These are phyloP conservation scores for Thymelicus sylvestris DNA, from an alignment of 2,888 invertebrate genomes.

Conservation along the genomic window DNA sequence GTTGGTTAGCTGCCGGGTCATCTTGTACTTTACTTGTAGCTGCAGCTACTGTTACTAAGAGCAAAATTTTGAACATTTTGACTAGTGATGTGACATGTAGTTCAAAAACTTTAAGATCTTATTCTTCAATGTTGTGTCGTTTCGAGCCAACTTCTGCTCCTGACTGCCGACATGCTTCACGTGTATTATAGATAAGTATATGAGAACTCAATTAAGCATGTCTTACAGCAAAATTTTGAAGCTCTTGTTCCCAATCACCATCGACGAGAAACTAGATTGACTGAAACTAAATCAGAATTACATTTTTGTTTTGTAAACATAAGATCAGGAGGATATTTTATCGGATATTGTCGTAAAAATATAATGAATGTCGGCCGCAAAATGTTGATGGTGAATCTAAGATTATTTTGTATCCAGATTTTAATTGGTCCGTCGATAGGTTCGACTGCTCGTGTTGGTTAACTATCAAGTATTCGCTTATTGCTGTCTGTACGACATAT, in stretches of 20 bases:
- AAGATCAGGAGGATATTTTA: too few relatives aligned
- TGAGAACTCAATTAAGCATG: neutral
- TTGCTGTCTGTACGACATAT: neutral
- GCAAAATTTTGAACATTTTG: conserved; percentile 22
- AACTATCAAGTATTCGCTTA: neutral
- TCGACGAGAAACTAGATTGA: neutral
- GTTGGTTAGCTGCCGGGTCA: conserved; percentile 46
- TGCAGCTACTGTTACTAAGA: neutral
- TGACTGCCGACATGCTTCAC: neutral
- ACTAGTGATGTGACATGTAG: neutral
- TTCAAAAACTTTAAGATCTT: too few relatives aligned
- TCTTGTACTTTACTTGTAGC: conserved; percentile 11
- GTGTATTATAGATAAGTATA: neutral
- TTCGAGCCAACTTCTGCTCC: neutral
- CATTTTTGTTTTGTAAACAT: too few relatives aligned
- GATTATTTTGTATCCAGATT: too few relatives aligned
- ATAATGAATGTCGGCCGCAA: too few relatives aligned
- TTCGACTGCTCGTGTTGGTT: neutral
- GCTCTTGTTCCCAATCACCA: neutral
- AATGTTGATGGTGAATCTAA: too few relatives aligned
- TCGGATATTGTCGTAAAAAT: too few relatives aligned
- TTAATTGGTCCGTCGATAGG: too few relatives aligned
- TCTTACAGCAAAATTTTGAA: neutral
- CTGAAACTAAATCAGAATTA: neutral
- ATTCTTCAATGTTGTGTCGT: neutral